Base-by-base conservation (phyloP, 2,797 vertebrate species). In the Caiman crocodilus region DNA sequence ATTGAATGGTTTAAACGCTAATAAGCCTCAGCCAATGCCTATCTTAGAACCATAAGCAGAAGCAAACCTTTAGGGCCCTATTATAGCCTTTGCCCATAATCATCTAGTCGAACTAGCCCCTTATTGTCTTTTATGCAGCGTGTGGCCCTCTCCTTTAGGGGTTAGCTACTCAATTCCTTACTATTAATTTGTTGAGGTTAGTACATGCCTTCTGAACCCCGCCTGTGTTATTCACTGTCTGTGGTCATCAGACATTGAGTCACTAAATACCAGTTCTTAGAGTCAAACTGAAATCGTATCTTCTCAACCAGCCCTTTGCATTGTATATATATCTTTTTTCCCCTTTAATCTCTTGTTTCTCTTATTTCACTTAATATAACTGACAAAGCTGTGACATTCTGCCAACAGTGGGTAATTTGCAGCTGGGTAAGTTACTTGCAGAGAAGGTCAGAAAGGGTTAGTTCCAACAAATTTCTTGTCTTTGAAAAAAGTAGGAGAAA, bases 11-110 rank as follows among this genome's bases (percentile, higher is more conserved):
- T 79, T 55, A 83, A 75, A 77, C 80, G 78, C 84, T 90, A 92
- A 89, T 77, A 85, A 94, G 80, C 10, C 17, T 32, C 71, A 81
- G 86, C 79, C 81, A 88, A 86, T 87, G 87, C 17, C 61, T 79
- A 55, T 42, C 79, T 93, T 63, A 86, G 87, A 11, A 17, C 60
- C 77, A 28, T 2, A 50, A 57, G 69, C 82, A 71, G 59, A 92
- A 86, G n/a, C 0, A 0, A 14, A 69, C 13, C 57, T 87, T 50
- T 80, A 77, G 85, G 58, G 21, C 14, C 10, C 5, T 87, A 42
- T 60, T 64, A 61, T 59, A 57, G 73, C 42, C 28, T 80, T 7
- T 18, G 10, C 56, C 21, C 50, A 56, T 50, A 28, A n/a, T 5
- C 6, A 28, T 55, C 87, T 78, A 78, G 57, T 85, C 87, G 91